Evolutionary conservation across 2,797 vertebrate genomes (phyloP), one percentile per base, ranked within the genome.

Genomic region (Tenualosa thibaudeaui): DNA sequence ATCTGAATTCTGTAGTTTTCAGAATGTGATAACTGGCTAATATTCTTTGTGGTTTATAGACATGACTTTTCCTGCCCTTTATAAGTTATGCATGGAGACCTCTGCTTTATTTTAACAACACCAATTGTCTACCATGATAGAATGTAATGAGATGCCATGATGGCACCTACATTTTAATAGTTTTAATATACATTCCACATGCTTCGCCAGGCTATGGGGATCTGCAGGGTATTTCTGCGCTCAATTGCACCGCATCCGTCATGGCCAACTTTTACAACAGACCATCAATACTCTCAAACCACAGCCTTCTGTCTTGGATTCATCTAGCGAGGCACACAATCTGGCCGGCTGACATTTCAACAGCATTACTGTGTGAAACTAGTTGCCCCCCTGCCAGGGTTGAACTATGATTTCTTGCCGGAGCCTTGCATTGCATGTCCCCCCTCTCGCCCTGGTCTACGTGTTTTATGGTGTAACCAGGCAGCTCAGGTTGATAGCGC

Each of bases 191-290:
- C 7, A 78, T 78, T 78, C 71, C 71, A 1, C 15, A 22, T 6
- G 17, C 71, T 19, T 46, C 17, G 0, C 37, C 71, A 8, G 7
- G 7, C 19, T 17, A 3, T 78, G 37, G 15, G 31, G 40, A 78
- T 71, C 5, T 46, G 71, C 17, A 46, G 71, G 71, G 71, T 78
- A 46, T 40, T 78, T 78, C 17, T 78, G 71, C 4, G 40, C 71
- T 46, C 71, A 78, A 78, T 43, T 78, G 71, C 40, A 43, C 71
- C 19, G 40, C 40, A 46, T 78, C 40, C 19, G 40, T 78, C 71
- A 78, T 43, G 40, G 71, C 13, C 71, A 78, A 46, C 71, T 78
- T 78, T 78, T 78, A 78, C 71, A 78, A n/a, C 71, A 46, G 5
- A 19, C 71, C 71, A 78, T 78, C 71, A 78, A 78, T 78, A 78